These are phyloP conservation scores for Dryococelus australis DNA, from an alignment of 2,888 invertebrate species.

Conservation along the genomic window DNA sequence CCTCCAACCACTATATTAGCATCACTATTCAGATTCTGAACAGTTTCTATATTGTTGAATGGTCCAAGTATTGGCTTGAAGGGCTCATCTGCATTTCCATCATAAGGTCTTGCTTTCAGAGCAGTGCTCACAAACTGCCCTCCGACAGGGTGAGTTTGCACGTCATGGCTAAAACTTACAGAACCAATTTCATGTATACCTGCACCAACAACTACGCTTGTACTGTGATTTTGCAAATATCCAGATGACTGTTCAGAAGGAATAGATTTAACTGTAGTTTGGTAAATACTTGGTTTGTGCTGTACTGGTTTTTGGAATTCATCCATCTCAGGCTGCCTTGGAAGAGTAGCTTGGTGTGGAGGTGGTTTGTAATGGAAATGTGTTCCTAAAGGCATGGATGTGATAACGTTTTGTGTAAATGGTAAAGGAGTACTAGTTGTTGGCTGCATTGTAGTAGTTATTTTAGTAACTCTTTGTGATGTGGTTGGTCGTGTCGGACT, in stretches of 20 bases:
- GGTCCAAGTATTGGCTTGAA: constrained; percentile 51
- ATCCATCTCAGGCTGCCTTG: constrained; percentile 7
- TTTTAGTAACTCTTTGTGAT: constrained; percentile 47
- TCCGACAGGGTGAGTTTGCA: neutral
- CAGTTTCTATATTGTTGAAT: constrained; percentile 34
- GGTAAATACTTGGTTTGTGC: constrained; percentile 9
- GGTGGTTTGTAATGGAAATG: constrained; percentile 33
- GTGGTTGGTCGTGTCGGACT: constrained; percentile 39
- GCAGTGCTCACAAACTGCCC: constrained; percentile 25
- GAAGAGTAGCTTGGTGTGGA: neutral
- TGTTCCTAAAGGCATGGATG: constrained; percentile 39
- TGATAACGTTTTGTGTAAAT: constrained; percentile 21
- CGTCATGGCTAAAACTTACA: neutral
- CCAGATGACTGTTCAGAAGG: neutral
- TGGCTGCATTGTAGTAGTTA: constrained; percentile 43
- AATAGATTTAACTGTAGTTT: neutral
- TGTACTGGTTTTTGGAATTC: neutral
- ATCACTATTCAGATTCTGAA: neutral
- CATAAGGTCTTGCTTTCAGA: constrained; percentile 42
- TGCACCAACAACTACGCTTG: constrained; percentile 3
- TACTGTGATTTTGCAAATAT: constrained; percentile 10
- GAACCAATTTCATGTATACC: constrained; percentile 12
- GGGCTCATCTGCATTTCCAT: constrained; percentile 47
- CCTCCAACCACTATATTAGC: constrained; percentile 16
- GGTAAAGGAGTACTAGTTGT: neutral